Conservation (phyloP, 2,113 vertebrate species). For the Stegostoma tigrinum region DNA sequence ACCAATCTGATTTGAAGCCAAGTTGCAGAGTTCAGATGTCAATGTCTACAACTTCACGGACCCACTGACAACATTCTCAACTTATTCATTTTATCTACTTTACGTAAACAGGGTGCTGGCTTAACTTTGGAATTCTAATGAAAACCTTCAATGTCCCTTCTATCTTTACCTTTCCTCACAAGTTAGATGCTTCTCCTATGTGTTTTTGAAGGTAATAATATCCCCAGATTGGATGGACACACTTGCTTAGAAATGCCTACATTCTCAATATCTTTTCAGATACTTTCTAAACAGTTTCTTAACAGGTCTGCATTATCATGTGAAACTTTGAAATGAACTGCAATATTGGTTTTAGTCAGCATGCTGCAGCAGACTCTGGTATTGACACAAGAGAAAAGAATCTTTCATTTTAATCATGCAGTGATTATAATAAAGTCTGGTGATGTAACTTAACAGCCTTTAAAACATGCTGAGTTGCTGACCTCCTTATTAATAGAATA, state of each 20-base stretch:
- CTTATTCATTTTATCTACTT: not conserved
- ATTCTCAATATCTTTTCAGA: not conserved
- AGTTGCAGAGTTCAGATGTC: not conserved
- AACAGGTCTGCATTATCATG: not conserved
- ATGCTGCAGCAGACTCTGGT: not conserved
- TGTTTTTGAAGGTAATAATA: not conserved
- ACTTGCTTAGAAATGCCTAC: not conserved
- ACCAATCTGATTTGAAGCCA: not conserved
- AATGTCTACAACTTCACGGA: not conserved
- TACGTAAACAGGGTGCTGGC: not conserved
- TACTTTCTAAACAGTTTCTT: not conserved
- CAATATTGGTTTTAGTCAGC: not conserved
- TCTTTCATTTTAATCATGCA: not conserved
- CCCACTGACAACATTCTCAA: not conserved
- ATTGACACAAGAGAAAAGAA: not conserved
- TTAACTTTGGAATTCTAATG: not conserved
- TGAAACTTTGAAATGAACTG: not conserved
- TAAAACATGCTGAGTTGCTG: not conserved
- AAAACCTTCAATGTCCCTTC: not conserved
- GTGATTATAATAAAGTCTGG: not conserved
- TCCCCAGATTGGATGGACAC: too few relatives aligned
- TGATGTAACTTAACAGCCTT: not conserved
- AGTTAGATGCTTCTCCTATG: not conserved
- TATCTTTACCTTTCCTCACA: not conserved
- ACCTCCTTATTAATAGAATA: slow-evolving; percentile 6